phyloP scores from a whole-genome alignment of 2,797 vertebrate species.

The Hippoglossus hippoglossus region DNA sequence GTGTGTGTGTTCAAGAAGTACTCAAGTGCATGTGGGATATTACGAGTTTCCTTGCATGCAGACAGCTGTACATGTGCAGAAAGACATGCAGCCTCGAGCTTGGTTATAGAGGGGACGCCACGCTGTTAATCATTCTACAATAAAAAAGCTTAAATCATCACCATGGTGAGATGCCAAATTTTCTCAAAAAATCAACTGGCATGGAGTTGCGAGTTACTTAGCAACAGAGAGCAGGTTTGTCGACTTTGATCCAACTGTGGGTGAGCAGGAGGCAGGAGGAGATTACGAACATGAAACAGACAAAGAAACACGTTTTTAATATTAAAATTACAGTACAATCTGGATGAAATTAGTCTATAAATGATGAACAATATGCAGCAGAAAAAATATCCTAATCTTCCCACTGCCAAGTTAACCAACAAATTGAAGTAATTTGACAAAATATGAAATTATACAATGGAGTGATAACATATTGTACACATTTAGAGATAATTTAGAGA shows the following conservation, averaged over 20 bases:
- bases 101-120: slow-evolving; percentile 31
- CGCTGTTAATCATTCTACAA: slow-evolving; percentile 37
- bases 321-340: slow-evolving; percentile 24
- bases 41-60: slow-evolving; percentile 15
- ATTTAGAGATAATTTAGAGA: not conserved
- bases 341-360: not conserved
- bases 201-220: slow-evolving; percentile 61
- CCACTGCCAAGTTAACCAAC: not conserved
- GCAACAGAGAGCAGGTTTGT: slow-evolving; percentile 68
- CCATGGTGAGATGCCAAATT: slow-evolving; percentile 45
- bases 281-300: slow-evolving; percentile 38
- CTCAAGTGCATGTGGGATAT: slow-evolving; percentile 7
- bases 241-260: slow-evolving; percentile 39
- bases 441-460: no score
- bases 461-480: no score
- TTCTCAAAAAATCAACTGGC: slow-evolving; percentile 47
- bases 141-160: slow-evolving; percentile 36
- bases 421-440: no score
- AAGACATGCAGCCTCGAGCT: slow-evolving; percentile 4
- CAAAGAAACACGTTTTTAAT: not conserved
- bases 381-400: slow-evolving; percentile 3
- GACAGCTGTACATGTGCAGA: slow-evolving; percentile 42
- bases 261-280: slow-evolving; percentile 40
- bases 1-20: slow-evolving; percentile 1
- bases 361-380: not conserved